Conservation (phyloP, 1,140 invertebrate genomes). For the Ceratosolen solmsi region DNA sequence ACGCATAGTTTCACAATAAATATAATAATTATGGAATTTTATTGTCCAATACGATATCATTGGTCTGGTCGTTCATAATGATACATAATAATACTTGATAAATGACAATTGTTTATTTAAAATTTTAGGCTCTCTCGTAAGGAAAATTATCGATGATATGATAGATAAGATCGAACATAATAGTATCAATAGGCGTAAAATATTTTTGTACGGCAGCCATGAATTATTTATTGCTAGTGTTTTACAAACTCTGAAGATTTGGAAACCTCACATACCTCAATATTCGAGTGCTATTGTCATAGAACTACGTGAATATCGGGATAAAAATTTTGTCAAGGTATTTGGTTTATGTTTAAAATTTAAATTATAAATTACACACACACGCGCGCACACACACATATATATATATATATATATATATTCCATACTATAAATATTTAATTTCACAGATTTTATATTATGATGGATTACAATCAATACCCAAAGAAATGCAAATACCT, state of each 20-base stretch:
- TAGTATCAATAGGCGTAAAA: slow-evolving; percentile 60
- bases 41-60: too few relatives aligned
- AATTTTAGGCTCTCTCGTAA: slow-evolving; percentile 21
- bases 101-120: not conserved
- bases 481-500: slow-evolving; percentile 46
- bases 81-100: not conserved
- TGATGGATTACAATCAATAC: slow-evolving; percentile 38
- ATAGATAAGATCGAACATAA: not conserved
- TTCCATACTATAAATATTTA: not conserved
- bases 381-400: too few relatives aligned
- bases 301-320: slow-evolving; percentile 57
- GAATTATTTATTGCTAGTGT: slow-evolving; percentile 81
- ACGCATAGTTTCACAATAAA: too few relatives aligned
- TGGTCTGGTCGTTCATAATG: too few relatives aligned
- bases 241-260: slow-evolving; percentile 78
- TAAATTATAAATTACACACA: too few relatives aligned
- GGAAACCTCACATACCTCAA: slow-evolving; percentile 75
- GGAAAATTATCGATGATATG: slow-evolving; percentile 35
- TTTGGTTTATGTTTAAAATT: not conserved
- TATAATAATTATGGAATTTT: too few relatives aligned
- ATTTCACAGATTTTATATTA: slow-evolving; percentile 50
- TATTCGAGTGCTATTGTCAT: slow-evolving; percentile 73
- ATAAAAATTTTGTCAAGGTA: slow-evolving; percentile 57
- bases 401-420: too few relatives aligned
- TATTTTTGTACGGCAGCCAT: slow-evolving; percentile 79